Evolutionary conservation across 2,113 vertebrate genomes (phyloP), one percentile per base, ranked within the genome.

Genomic region (Poeciliopsis prolifica): DNA sequence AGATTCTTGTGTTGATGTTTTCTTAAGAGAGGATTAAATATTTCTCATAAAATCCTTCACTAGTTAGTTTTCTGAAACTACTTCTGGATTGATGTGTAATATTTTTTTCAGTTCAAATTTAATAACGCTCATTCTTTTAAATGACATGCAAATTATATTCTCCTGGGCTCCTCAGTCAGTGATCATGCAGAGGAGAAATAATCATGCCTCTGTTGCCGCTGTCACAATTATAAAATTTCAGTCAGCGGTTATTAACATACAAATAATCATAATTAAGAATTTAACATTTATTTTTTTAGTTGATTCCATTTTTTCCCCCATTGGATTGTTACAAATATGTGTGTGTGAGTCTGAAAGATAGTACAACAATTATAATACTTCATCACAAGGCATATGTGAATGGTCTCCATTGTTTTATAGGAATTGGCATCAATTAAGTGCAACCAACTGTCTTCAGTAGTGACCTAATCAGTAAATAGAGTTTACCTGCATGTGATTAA

Each of bases 1-100:
- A 92, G 95, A 94, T 93, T 94, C 91, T 94, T 93, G 94, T 88
- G 95, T 94, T 95, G 95, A 95, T 95, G 95, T 94, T 31, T 84
- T 74, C 64, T 76, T 77, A 65, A 75, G 42, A 70, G 54, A 65
- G n/a, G 61, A 77, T 63, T 67, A 58, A 77, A 85, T 79, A 66
- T 84, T 81, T 86, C 44, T 17, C 4, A 24, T 24, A 24, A 54
- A 54, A 42, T 6, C 17, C 13, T 17, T 44, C 7, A 54, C 48
- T 8, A 24, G 48, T 24, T 24, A 8, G 48, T 58, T 48, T 48
- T 76, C 61, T 35, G 19, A 31, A 54, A 35, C 9, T 40, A 17
- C 33, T 42, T 80, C 63, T 78, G 65, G 65, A 65, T 75, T 79
- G 61, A 68, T 62, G 3, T 75, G 71, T 31, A 65, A 73, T 71